phyloP scores from a whole-genome alignment of 2,797 vertebrate species.

The Lithobates sylvaticus region DNA sequence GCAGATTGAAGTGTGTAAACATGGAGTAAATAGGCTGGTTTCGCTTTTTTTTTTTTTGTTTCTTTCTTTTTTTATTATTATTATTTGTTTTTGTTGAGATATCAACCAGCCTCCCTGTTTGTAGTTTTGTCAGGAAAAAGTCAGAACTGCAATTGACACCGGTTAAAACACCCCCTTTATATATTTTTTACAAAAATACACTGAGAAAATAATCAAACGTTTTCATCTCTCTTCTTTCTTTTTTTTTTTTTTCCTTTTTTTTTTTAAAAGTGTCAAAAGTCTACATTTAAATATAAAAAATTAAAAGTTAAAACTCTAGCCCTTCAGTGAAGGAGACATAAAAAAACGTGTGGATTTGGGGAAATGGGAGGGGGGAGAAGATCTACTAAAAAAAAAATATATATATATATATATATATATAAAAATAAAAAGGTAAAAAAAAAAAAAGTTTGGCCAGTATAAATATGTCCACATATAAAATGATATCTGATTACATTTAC shows the following conservation, averaged over 20 bases:
- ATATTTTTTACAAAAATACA: constrained; percentile 99
- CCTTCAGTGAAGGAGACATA: constrained; percentile 99
- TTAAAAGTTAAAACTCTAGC: constrained; percentile 99
- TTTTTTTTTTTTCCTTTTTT: constrained; percentile 49
- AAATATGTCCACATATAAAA: constrained; percentile 99
- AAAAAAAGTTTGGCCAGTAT: constrained; percentile 96
- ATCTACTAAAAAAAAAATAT: constrained; percentile 78
- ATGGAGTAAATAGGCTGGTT: constrained; percentile 90
- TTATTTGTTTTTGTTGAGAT: constrained; percentile 76
- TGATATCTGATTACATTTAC: constrained; percentile 96
- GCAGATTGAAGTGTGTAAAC: constrained; percentile 98
- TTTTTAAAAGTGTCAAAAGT: constrained; percentile 97
- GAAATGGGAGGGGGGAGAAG: constrained; percentile 67
- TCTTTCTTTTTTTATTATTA: constrained; percentile 68
- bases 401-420: no score
- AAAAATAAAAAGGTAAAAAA: constrained; percentile 65
- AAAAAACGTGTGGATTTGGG: constrained; percentile 87
- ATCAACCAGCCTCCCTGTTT: constrained; percentile 90
- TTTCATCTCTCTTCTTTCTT: constrained; percentile 92
- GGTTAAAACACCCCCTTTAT: constrained; percentile 95
- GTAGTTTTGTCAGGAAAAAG: constrained; percentile 89
- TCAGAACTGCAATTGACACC: constrained; percentile 97
- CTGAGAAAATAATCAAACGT: constrained; percentile 99
- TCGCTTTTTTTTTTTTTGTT: constrained; percentile 64
- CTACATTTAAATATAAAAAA: constrained; percentile 99